phyloP scores from a whole-genome alignment of 2,888 invertebrate genomes.

The Catocala nupta region DNA sequence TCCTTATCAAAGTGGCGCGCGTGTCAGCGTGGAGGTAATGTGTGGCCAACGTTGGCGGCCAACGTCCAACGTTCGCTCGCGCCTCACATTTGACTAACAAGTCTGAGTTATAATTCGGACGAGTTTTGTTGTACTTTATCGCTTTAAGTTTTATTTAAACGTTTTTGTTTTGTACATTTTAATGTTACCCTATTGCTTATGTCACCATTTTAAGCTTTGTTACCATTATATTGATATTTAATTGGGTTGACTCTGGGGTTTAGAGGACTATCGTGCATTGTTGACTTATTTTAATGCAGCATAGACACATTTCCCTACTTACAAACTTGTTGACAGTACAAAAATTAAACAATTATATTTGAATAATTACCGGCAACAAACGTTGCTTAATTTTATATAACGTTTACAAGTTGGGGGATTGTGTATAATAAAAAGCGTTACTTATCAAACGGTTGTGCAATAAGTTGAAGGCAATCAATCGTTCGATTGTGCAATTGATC shows the following conservation, averaged over 20 bases:
- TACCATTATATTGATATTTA: constrained; percentile 74
- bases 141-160: constrained; percentile 68
- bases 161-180: constrained; percentile 64
- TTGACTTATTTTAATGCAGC: constrained; percentile 53
- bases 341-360: constrained; percentile 30
- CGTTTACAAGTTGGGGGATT: constrained; percentile 52
- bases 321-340: constrained; percentile 27
- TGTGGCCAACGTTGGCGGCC: constrained; percentile 67
- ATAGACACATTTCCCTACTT: constrained; percentile 34
- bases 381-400: constrained; percentile 49
- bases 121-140: constrained; percentile 69
- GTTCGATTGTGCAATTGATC: constrained; percentile 68
- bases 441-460: constrained; percentile 67
- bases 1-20: constrained; percentile 64
- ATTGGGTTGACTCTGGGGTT: constrained; percentile 55
- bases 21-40: constrained; percentile 53
- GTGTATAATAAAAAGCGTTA: constrained; percentile 58
- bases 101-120: constrained; percentile 67
- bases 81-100: constrained; percentile 74
- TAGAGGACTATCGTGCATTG: constrained; percentile 56
- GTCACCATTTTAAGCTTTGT: constrained; percentile 79
- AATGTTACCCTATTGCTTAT: constrained; percentile 70
- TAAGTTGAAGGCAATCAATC: constrained; percentile 60
- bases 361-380: constrained; percentile 39
- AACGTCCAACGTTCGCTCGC: constrained; percentile 66